These are phyloP conservation scores for Shargacucullia verbasci DNA, from an alignment of 2,888 invertebrate species.

Conservation along the genomic window DNA sequence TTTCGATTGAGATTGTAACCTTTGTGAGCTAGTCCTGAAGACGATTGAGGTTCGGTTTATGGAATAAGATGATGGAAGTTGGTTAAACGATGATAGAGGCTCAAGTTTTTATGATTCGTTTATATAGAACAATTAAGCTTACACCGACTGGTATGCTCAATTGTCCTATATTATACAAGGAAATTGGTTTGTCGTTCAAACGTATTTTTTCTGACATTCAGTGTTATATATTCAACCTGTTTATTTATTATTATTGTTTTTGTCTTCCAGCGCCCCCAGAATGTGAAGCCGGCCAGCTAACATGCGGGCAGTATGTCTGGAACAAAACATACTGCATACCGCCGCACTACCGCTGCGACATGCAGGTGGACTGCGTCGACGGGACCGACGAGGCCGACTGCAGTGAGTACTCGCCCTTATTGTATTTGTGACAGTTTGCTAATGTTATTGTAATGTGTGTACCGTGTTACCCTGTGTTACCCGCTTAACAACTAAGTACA, in stretches of 20 bases:
- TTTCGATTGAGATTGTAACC: constrained; percentile 37
- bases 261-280: constrained; percentile 95
- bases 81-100: background rate
- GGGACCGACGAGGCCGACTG: constrained; percentile 98
- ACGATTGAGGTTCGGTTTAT: background rate
- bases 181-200: too few species aligned
- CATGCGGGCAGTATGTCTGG: constrained; percentile 97
- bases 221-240: too few species aligned
- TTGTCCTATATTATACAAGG: too few species aligned
- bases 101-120: constrained; percentile 7
- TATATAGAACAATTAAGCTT: too few species aligned
- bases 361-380: constrained; percentile 98
- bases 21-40: constrained; percentile 25
- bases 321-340: constrained; percentile 99
- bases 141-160: too few species aligned
- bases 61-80: background rate
- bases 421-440: too few species aligned
- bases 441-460: too few species aligned
- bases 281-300: constrained; percentile 96
- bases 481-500: too few species aligned
- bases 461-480: too few species aligned
- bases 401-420: constrained; percentile 92
- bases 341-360: constrained; percentile 97
- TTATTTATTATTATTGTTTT: too few species aligned
- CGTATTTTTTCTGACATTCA: too few species aligned